Conservation (phyloP, 2,797 vertebrate species). For the Dermochelys coriacea region DNA sequence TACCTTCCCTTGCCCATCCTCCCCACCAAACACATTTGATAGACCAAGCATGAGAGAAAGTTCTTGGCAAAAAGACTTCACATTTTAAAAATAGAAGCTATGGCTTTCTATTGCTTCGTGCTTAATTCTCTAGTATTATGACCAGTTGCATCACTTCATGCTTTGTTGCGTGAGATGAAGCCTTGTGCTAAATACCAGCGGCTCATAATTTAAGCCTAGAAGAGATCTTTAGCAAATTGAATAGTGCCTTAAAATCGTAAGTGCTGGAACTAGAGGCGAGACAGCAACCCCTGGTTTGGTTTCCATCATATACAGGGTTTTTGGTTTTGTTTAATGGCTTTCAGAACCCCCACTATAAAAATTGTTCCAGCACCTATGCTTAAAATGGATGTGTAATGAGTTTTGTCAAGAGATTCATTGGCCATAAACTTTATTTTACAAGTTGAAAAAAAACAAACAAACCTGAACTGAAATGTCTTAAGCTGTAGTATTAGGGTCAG, state of each 20-base stretch:
- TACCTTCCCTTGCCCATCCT: neutral
- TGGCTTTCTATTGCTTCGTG: neutral
- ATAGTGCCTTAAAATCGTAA: neutral
- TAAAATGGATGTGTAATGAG: neutral
- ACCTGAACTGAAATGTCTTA: neutral
- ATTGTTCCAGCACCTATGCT: neutral
- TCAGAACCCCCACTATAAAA: too few species aligned
- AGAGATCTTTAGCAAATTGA: slow-evolving; percentile 2
- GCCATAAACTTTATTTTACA: slow-evolving; percentile 26
- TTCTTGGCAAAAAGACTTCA: slow-evolving; percentile 3
- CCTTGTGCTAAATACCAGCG: neutral
- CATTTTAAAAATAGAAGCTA: neutral
- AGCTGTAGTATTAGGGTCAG: neutral
- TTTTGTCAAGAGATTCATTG: neutral
- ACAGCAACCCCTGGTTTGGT: too few species aligned
- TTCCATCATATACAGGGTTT: too few species aligned
- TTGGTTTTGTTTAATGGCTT: too few species aligned
- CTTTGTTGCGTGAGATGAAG: neutral
- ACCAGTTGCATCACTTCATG: neutral
- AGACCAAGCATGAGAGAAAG: neutral
- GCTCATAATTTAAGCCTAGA: slow-evolving; percentile 2
- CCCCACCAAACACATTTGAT: neutral
- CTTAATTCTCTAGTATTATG: neutral
- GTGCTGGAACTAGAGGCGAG: too few species aligned
- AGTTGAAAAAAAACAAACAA: neutral